Conservation (phyloP, 2,888 invertebrate species). For the Tholera decimalis region DNA sequence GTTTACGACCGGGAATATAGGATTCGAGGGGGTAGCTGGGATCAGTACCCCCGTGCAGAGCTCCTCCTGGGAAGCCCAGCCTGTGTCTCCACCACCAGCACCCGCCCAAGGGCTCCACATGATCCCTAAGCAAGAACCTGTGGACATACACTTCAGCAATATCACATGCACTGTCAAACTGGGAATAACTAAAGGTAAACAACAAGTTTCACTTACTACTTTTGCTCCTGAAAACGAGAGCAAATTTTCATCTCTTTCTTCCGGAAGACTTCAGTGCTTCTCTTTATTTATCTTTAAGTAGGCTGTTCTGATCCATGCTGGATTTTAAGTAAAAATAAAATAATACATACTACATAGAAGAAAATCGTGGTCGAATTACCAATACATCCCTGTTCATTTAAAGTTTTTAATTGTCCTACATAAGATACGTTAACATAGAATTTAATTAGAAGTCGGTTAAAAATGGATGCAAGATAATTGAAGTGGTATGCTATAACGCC, state of each 20-base stretch:
- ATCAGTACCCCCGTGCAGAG: slow-evolving; percentile 37
- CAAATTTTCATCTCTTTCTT: not conserved
- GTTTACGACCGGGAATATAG: slow-evolving; percentile 58
- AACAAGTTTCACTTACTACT: not conserved
- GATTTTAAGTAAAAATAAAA: not conserved
- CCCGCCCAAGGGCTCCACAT: slow-evolving; percentile 71
- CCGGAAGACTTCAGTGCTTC: not conserved
- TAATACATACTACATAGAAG: not conserved
- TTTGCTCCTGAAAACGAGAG: not conserved
- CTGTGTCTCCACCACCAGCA: slow-evolving; percentile 2
- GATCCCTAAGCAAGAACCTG: slow-evolving; percentile 84
- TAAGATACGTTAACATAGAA: too few relatives aligned
- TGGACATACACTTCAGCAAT: slow-evolving; percentile 95
- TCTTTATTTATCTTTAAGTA: not conserved
- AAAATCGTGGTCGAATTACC: not conserved
- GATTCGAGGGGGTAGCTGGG: slow-evolving; percentile 11
- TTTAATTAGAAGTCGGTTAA: slow-evolving; percentile 1
- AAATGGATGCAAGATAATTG: slow-evolving; percentile 10
- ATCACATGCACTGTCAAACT: slow-evolving; percentile 94
- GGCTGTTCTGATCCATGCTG: not conserved
- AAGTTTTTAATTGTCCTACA: slow-evolving; percentile 24
- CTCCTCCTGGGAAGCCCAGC: slow-evolving; percentile 53
- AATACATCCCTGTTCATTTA: slow-evolving; percentile 25
- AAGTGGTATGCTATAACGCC: not conserved
- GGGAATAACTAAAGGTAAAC: slow-evolving; percentile 94